These are phyloP conservation scores for Edolisoma coerulescens DNA, from an alignment of 2,113 vertebrate species.

Conservation along the genomic window DNA sequence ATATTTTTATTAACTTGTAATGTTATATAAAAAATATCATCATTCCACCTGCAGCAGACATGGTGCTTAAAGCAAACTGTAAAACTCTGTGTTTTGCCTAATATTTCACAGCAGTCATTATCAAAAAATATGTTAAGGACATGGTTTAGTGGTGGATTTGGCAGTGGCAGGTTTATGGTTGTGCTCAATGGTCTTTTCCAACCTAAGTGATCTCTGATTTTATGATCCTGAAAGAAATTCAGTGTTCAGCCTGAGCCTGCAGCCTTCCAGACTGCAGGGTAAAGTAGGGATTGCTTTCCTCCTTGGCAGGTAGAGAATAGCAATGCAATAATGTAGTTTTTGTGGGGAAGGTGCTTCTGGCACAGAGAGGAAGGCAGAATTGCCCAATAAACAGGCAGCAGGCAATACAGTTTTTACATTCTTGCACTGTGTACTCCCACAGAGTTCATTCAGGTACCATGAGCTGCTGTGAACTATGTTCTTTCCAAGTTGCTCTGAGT, in stretches of 20 bases:
- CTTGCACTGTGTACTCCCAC: not conserved
- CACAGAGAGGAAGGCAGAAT: not conserved
- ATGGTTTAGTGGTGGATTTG: not conserved
- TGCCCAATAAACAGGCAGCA: not conserved
- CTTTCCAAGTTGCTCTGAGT: not conserved
- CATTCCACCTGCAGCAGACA: constrained; percentile 20
- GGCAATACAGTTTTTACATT: not conserved
- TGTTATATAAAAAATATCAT: not conserved
- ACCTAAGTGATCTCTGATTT: not conserved
- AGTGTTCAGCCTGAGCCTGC: not conserved
- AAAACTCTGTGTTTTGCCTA: not conserved
- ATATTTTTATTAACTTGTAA: constrained; percentile 25
- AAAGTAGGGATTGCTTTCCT: not conserved
- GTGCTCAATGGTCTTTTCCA: not conserved
- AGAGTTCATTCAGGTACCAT: not conserved
- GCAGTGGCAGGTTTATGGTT: not conserved
- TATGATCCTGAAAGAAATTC: not conserved
- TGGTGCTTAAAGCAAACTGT: constrained; percentile 8
- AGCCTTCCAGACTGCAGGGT: not conserved
- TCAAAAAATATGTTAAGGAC: not conserved
- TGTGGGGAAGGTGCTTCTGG: not conserved
- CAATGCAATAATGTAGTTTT: not conserved
- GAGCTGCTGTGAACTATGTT: not conserved
- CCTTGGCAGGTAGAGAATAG: not conserved
- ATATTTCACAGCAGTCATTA: not conserved